Evolutionary conservation across 2,797 vertebrate species (phyloP).

Genomic region (Eupleurogrammus muticus): DNA sequence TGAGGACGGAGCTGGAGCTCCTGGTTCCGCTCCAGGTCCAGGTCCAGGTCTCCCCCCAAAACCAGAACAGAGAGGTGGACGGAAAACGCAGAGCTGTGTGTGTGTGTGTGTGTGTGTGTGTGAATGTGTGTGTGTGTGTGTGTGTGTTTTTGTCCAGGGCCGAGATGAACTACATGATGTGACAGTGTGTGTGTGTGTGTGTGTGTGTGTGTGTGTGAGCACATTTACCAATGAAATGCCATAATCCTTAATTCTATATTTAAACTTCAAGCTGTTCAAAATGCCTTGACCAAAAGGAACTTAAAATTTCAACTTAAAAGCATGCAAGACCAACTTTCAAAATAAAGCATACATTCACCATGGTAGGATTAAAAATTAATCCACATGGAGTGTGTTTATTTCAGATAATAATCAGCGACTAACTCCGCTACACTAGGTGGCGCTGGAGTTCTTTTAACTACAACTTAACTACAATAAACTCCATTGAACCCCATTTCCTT

Average conservation of each 20-base stretch:
- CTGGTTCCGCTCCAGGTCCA: slow-evolving; percentile 74
- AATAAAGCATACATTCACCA: background rate
- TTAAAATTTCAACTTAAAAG: background rate
- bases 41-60: slow-evolving; percentile 65
- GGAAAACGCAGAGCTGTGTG: slow-evolving; percentile 33
- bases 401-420: no score
- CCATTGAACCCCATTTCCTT: no score
- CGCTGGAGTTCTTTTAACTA: no score
- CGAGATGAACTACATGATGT: slow-evolving; percentile 23
- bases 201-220: slow-evolving; percentile 12
- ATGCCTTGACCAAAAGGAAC: slow-evolving; percentile 2
- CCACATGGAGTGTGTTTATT: no score
- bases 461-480: no score
- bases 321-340: background rate
- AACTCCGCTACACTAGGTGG: no score
- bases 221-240: slow-evolving; percentile 38
- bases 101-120: slow-evolving; percentile 26
- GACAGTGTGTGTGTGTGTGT: slow-evolving; percentile 23
- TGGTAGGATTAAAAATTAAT: no score
- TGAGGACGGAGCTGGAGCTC: slow-evolving; percentile 66
- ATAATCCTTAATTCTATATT: slow-evolving; percentile 62
- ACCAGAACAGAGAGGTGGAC: slow-evolving; percentile 53
- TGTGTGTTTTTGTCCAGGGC: slow-evolving; percentile 24
- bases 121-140: slow-evolving; percentile 27
- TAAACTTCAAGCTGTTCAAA: slow-evolving; percentile 46